Evolutionary conservation across 2,797 vertebrate species (phyloP).

Genomic region (Pipistrellus nathusii): DNA sequence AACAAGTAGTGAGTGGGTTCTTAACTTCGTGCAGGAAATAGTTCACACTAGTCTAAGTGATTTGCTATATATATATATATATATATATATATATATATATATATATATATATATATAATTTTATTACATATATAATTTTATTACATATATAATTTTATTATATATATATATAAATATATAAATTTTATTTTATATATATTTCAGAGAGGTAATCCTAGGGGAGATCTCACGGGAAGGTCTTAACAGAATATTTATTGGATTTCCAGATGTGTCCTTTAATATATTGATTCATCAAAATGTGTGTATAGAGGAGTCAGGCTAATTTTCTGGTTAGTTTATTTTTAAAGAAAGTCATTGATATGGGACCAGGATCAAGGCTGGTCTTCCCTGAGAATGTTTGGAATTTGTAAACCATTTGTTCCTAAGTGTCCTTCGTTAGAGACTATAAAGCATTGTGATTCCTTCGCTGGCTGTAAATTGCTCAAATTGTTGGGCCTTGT

Average conservation of each 20-base stretch:
- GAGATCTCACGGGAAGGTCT: neutral
- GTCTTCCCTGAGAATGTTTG: neutral
- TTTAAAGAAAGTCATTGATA: neutral
- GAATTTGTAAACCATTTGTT: neutral
- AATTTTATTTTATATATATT: too few species aligned
- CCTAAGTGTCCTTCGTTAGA: neutral
- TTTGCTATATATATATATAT: neutral
- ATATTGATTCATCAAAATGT: neutral
- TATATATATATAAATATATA: too few species aligned
- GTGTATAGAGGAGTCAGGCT: neutral
- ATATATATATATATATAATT: too few species aligned
- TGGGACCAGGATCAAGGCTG: neutral
- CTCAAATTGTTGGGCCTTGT: neutral
- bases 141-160: too few species aligned
- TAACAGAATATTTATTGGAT: neutral
- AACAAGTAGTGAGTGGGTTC: neutral
- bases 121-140: too few species aligned
- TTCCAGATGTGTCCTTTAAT: neutral
- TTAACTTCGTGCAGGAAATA: neutral
- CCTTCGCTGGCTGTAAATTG: neutral
- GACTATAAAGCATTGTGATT: neutral
- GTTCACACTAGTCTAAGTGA: neutral
- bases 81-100: too few species aligned
- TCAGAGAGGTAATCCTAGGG: neutral
- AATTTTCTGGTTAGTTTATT: neutral